Conservation (phyloP, 2,888 invertebrate genomes). For the Orthonevra nobilis region DNA sequence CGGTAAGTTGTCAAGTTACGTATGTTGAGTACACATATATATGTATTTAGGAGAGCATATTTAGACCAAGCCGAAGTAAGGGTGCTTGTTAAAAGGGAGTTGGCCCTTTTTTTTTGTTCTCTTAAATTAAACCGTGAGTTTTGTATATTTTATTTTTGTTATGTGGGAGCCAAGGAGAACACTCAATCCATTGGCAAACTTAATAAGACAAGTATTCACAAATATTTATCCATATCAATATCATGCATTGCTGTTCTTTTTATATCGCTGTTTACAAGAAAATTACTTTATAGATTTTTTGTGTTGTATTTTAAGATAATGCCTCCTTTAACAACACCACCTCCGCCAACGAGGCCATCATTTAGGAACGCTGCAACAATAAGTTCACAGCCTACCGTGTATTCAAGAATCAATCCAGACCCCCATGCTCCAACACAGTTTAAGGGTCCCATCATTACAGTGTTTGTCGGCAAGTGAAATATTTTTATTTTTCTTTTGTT, state of each 20-base stretch:
- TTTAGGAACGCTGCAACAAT: constrained; percentile 80
- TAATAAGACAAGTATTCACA: constrained; percentile 21
- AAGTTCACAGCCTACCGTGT: constrained; percentile 80
- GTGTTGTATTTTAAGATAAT: constrained; percentile 81
- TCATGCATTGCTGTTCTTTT: constrained; percentile 20
- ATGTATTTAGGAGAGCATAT: constrained; percentile 37
- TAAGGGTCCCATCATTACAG: constrained; percentile 95
- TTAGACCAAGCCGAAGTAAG: constrained; percentile 16
- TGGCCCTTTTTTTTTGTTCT: no score
- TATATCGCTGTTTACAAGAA: no score
- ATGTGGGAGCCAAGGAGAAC: constrained; percentile 7
- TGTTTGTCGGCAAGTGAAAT: constrained; percentile 90
- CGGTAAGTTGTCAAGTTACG: constrained; percentile 59
- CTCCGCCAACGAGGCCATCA: constrained; percentile 78
- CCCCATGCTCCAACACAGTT: constrained; percentile 76
- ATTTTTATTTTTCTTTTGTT: neutral
- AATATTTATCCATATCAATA: neutral
- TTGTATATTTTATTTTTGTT: constrained; percentile 14
- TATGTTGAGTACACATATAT: constrained; percentile 33
- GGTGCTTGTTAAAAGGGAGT: constrained; percentile 42
- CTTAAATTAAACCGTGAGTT: constrained; percentile 51
- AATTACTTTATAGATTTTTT: no score
- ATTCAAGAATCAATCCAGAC: constrained; percentile 77
- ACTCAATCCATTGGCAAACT: constrained; percentile 5
- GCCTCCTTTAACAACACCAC: constrained; percentile 80